Conservation (phyloP, 2,888 invertebrate genomes). For the Odontothrips loti region DNA sequence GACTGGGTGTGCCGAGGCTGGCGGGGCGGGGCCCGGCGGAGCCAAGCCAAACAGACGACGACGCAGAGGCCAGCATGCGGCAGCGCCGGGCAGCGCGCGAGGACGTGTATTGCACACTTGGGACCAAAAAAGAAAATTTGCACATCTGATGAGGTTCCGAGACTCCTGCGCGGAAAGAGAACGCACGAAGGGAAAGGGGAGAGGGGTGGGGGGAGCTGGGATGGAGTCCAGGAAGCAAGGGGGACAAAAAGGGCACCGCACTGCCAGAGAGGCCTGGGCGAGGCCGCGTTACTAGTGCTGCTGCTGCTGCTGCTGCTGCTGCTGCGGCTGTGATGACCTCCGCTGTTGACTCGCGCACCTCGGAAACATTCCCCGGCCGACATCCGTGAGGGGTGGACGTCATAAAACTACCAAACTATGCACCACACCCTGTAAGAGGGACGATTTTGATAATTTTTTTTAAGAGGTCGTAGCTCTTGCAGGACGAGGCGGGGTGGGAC, state of each 20-base stretch:
- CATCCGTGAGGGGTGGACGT: too few relatives aligned
- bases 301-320: too few relatives aligned
- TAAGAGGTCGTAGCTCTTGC: too few relatives aligned
- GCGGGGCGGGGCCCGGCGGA: neutral
- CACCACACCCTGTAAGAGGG: too few relatives aligned
- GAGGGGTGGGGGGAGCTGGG: neutral
- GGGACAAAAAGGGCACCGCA: neutral
- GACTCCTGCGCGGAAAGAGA: conserved; percentile 1
- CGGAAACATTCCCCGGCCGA: too few relatives aligned
- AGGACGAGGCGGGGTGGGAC: too few relatives aligned
- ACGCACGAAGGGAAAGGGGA: neutral
- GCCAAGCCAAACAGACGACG: conserved; percentile 1
- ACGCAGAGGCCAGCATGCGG: neutral
- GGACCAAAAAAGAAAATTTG: conserved; percentile 26
- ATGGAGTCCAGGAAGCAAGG: neutral
- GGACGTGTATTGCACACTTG: conserved; percentile 24
- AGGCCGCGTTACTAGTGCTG: too few relatives aligned
- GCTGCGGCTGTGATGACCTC: too few relatives aligned
- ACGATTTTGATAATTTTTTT: too few relatives aligned
- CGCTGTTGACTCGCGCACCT: too few relatives aligned
- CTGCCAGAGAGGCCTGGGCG: too few relatives aligned
- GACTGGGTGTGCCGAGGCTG: neutral
- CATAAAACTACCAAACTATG: too few relatives aligned
- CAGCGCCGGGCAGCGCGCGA: neutral
- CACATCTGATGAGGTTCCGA: conserved; percentile 26